A percentile compares a stretch with the other conserved stretches of the same genome.
Evolutionary conservation across 2,888 invertebrate species (phyloP).

Genomic region (Ditula angustiorana): DNA sequence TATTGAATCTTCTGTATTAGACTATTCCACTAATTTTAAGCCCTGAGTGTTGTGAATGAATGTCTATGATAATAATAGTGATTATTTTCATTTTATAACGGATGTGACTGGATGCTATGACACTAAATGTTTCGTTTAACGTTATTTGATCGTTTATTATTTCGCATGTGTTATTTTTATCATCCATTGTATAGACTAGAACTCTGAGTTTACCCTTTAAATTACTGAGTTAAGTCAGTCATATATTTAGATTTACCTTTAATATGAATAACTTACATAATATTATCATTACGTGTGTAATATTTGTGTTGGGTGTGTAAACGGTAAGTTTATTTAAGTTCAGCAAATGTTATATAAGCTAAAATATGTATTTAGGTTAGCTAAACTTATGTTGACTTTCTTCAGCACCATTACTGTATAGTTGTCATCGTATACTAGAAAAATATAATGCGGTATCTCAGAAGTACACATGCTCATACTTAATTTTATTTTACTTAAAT

Average conservation of each 20-base stretch:
- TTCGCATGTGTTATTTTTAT: neutral
- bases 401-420: neutral
- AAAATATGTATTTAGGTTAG: constrained; percentile 17
- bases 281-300: constrained; percentile 25
- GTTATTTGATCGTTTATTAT: constrained; percentile 1
- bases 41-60: constrained; percentile 37
- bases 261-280: constrained; percentile 9
- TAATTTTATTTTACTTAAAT: neutral
- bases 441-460: constrained; percentile 7
- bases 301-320: constrained; percentile 13
- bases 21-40: constrained; percentile 53
- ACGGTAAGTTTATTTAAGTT: neutral
- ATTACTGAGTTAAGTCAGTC: constrained; percentile 26
- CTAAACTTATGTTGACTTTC: constrained; percentile 33
- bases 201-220: constrained; percentile 7
- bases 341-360: constrained; percentile 8
- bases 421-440: neutral
- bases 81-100: constrained; percentile 4
- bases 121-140: constrained; percentile 16
- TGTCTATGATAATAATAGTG: neutral
- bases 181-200: neutral
- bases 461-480: constrained; percentile 11
- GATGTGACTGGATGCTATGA: constrained; percentile 17
- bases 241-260: constrained; percentile 25
- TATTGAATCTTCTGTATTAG: constrained; percentile 41